Percentiles rank a stretch among this genome's conserved stretches.
Evolutionary conservation across 2,797 vertebrate species (phyloP).

Genomic region (Poecilia velifera): DNA sequence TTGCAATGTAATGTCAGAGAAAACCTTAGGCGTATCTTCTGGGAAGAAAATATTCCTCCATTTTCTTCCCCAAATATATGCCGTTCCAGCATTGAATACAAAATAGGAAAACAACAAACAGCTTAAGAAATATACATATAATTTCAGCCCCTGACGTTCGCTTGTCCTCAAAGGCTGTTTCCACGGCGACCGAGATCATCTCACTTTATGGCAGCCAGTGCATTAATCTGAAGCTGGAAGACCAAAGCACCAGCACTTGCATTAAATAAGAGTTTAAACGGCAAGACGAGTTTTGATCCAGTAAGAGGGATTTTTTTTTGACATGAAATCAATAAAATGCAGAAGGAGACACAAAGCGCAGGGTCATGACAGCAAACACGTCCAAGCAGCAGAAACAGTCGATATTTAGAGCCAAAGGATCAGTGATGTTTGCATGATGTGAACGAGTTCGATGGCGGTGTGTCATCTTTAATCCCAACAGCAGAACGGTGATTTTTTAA

Average conservation of each 20-base stretch:
- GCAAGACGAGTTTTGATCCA: background rate
- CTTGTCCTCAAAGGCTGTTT: background rate
- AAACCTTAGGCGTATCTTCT: background rate
- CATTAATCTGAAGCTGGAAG: slow-evolving; percentile 7
- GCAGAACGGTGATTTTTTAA: background rate
- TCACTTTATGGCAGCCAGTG: slow-evolving; percentile 1
- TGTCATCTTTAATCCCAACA: background rate
- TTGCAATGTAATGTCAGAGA: background rate
- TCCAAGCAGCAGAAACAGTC: background rate
- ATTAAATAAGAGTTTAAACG: background rate
- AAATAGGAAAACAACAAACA: background rate
- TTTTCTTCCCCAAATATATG: background rate
- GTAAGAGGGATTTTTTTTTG: background rate
- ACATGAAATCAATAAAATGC: slow-evolving; percentile 1
- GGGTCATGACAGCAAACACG: background rate
- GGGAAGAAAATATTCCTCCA: background rate
- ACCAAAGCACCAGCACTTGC: background rate
- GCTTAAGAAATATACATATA: background rate
- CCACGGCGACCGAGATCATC: slow-evolving; percentile 1
- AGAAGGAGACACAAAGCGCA: background rate
- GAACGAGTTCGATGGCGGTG: background rate
- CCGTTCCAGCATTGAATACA: background rate
- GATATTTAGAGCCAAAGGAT: background rate
- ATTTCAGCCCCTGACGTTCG: background rate
- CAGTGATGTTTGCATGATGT: background rate